Evolutionary conservation across 2,113 vertebrate genomes (phyloP), one percentile per base, ranked within the genome.

Genomic region (Colossoma macropomum): DNA sequence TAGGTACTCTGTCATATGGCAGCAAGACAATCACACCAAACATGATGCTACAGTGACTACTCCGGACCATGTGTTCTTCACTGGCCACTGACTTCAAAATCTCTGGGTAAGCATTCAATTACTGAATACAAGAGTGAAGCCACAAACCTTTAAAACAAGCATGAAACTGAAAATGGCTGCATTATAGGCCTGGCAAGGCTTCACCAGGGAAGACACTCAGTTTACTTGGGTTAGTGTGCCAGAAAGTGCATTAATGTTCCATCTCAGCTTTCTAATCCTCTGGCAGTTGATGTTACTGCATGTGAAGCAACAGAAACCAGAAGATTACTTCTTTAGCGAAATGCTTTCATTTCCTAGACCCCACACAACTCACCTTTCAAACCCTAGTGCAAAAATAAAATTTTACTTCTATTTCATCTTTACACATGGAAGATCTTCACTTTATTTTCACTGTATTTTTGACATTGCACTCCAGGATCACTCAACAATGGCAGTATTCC

Each of bases 401-500:
- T 23, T 6, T 16, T 32, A 45, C 16, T 7, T 59, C n/a, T 19
- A 59, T 69, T 69, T 34, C 6, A 32, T 34, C 30, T 54, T 10
- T 34, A 38, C 25, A 23, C 28, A 17, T 34, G 62, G 10, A 25
- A 21, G 2, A 56, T 4, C 4, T 50, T n/a, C n/a, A n/a, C n/a
- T 30, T 30, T 41, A 15, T 15, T 45, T 63, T 7, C 34, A 7
- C 3, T 66, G 38, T 56, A 11, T 10, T 56, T 45, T 54, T 48
- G 30, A 52, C 30, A n/a, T 54, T 25, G 8, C 25, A 3, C 50
- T 19, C 17, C 28, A 52, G 75, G 81, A 89, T 86, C 15, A 54
- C 85, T 86, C 77, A 87, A 75, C 70, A 54, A 80, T 84, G 65
- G 48, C 16, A 45, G 13, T 5, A 52, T 59, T 9, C 1, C n/a